Conservation (phyloP, 2,888 invertebrate genomes). For the Schizaphis graminum region DNA sequence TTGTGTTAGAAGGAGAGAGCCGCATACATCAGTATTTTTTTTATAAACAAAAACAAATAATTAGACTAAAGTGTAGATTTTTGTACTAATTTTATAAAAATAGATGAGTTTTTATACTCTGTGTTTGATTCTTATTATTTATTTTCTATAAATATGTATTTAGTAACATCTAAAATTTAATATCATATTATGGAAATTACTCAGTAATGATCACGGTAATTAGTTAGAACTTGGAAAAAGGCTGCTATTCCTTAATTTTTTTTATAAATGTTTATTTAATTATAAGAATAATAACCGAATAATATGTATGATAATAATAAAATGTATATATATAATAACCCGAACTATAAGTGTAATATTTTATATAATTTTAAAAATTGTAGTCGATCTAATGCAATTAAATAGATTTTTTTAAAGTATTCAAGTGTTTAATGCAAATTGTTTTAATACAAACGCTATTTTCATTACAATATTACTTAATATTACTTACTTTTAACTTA, state of each 20-base stretch:
- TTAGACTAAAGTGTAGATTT: neutral
- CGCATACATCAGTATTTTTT: neutral
- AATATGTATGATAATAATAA: neutral
- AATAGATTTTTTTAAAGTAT: neutral
- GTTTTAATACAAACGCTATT: neutral
- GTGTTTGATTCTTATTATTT: neutral
- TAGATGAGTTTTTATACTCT: neutral
- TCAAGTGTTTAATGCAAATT: neutral
- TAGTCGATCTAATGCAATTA: neutral
- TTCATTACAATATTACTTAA: too few relatives aligned
- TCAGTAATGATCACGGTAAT: neutral
- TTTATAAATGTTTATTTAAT: neutral
- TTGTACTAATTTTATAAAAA: neutral
- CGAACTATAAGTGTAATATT: neutral
- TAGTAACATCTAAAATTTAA: neutral
- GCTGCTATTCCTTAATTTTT: neutral
- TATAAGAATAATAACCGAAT: neutral
- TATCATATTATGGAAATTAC: conserved; percentile 13
- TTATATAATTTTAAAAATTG: neutral
- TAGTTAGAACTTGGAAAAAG: neutral
- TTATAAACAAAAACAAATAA: neutral
- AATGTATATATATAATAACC: neutral
- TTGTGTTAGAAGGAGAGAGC: neutral
- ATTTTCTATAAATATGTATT: neutral
- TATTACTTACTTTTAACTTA: neutral